Conservation (phyloP, 2,888 invertebrate genomes). For the Pollenia labialis region DNA sequence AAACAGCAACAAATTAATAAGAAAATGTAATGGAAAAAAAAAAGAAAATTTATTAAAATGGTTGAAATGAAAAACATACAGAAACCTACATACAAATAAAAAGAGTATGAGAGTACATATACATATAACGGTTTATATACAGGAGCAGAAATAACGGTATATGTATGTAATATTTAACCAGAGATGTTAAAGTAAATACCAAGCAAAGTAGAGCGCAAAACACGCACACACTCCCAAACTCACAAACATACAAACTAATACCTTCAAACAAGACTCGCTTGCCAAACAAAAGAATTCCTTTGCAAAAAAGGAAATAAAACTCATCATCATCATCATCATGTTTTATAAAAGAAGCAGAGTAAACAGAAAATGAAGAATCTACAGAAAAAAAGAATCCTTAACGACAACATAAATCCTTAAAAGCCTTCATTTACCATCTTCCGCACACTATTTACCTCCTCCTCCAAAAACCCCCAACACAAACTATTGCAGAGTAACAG, state of each 20-base stretch:
- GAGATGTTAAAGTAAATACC: conserved; percentile 57
- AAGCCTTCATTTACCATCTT: conserved; percentile 56
- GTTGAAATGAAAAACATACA: neutral
- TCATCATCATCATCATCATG: conserved; percentile 36
- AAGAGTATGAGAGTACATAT: neutral
- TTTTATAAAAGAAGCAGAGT: conserved; percentile 32
- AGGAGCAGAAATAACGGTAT: neutral
- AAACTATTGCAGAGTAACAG: conserved; percentile 29
- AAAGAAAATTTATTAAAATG: conserved; percentile 38
- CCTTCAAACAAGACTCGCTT: neutral
- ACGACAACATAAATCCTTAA: conserved; percentile 69
- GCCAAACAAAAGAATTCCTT: conserved; percentile 49
- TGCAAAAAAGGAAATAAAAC: conserved; percentile 29
- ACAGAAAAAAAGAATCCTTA: conserved; percentile 57
- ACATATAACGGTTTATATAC: neutral
- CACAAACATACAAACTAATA: neutral
- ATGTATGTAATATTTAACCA: conserved; percentile 44
- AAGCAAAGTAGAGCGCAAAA: conserved; percentile 57
- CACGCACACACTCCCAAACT: neutral
- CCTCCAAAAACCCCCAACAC: neutral
- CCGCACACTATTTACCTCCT: neutral
- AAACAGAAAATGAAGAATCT: conserved; percentile 4
- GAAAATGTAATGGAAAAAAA: neutral
- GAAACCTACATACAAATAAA: neutral
- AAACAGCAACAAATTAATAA: conserved; percentile 3